A percentile compares a stretch with the other conserved stretches of the same genome.
These are phyloP conservation scores for Anoura caudifer DNA, from an alignment of 2,113 vertebrate species.

Conservation along the genomic window DNA sequence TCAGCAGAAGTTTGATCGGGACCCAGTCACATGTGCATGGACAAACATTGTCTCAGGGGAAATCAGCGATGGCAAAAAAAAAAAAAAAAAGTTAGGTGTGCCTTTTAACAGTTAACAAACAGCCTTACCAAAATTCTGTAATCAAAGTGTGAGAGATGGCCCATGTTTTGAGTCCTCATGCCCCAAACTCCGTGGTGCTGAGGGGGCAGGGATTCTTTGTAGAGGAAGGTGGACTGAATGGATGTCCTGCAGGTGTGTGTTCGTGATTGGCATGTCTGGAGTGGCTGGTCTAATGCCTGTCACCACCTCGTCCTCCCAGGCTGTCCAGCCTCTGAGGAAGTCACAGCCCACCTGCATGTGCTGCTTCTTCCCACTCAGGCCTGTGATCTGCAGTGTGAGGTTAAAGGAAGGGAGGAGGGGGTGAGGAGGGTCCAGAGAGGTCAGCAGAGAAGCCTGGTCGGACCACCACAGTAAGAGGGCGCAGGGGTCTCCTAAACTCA, in stretches of 20 bases:
- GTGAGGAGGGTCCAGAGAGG: not conserved
- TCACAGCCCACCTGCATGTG: not conserved
- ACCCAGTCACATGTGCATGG: not conserved
- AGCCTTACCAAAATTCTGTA: not conserved
- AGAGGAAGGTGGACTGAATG: not conserved
- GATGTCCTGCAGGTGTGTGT: not conserved
- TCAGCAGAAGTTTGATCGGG: not conserved
- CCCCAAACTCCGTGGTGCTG: not conserved
- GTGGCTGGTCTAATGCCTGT: not conserved
- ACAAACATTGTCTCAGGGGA: not conserved
- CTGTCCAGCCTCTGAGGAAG: not conserved
- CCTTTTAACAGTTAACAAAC: not conserved
- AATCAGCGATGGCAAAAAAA: not conserved
- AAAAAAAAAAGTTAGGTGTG: not conserved
- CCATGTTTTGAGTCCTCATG: not conserved
- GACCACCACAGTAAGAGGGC: not conserved
- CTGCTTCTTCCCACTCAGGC: not conserved
- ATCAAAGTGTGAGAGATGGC: not conserved
- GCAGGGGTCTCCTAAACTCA: not conserved
- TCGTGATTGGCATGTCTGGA: not conserved
- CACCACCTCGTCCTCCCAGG: not conserved
- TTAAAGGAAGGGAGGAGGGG: not conserved
- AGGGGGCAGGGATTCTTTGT: not conserved
- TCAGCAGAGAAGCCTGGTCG: not conserved
- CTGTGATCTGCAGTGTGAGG: not conserved